These are phyloP conservation scores for Portunus trituberculatus DNA, from an alignment of 1,140 invertebrate genomes.

Conservation along the genomic window DNA sequence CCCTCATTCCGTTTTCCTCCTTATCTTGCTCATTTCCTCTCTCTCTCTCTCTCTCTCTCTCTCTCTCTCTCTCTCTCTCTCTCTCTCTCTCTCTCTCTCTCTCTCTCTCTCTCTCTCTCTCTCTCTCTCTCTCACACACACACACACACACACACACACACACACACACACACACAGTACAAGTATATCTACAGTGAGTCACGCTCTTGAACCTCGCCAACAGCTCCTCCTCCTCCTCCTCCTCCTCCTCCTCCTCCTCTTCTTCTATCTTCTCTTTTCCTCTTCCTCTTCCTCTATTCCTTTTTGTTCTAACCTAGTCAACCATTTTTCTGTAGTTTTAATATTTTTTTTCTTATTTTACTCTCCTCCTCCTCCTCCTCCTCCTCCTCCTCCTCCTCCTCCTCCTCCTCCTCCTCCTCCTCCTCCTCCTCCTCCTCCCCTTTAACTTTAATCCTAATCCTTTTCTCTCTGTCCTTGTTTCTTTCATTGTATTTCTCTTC, in stretches of 20 bases:
- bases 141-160: constrained; percentile 26
- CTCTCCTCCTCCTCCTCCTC: background rate
- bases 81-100: constrained; percentile 30
- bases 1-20: background rate
- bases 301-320: background rate
- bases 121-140: constrained; percentile 9
- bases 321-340: background rate
- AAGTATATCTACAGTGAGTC: too few relatives aligned
- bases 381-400: background rate
- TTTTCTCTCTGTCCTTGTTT: too few relatives aligned
- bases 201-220: too few relatives aligned
- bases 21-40: background rate
- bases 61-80: background rate
- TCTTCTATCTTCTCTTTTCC: background rate
- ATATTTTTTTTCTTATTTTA: background rate
- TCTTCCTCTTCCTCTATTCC: background rate
- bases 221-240: too few relatives aligned
- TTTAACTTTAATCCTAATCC: background rate
- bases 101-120: background rate
- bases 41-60: background rate
- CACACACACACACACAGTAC: constrained; percentile 22
- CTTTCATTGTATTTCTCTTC: too few relatives aligned
- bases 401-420: background rate
- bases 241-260: too few relatives aligned
- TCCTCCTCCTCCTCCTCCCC: background rate